Percentiles rank a stretch among this genome's conserved stretches.
Evolutionary conservation across 2,797 vertebrate genomes (phyloP).

Genomic region (Neosilurus hyrtlii): DNA sequence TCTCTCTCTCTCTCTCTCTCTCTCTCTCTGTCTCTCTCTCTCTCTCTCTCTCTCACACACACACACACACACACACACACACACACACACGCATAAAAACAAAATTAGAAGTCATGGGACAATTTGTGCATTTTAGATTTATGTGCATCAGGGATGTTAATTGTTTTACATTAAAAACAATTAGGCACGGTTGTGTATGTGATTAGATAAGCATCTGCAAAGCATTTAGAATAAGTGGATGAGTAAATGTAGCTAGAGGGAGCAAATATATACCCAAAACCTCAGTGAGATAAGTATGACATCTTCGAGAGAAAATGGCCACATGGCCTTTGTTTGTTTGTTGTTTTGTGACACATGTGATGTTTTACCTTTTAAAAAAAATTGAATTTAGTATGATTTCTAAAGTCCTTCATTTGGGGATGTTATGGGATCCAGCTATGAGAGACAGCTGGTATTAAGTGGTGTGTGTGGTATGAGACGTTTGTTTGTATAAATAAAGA

Average conservation of each 20-base stretch:
- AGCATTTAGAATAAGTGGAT: constrained; percentile 18
- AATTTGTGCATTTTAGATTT: constrained; percentile 34
- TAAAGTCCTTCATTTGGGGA: constrained; percentile 17
- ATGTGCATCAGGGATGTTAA: constrained; percentile 39
- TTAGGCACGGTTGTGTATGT: constrained; percentile 31
- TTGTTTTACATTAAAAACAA: constrained; percentile 44
- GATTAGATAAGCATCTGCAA: constrained; percentile 45
- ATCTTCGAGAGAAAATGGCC: background rate
- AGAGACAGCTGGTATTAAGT: constrained; percentile 33
- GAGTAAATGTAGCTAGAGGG: constrained; percentile 28
- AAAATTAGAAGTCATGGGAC: constrained; percentile 24
- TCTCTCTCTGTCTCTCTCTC: background rate
- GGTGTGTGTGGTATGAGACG: constrained; percentile 20
- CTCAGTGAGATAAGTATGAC: background rate
- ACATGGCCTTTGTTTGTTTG: background rate
- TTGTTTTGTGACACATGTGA: background rate
- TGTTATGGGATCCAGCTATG: constrained; percentile 22
- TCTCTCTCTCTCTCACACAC: background rate
- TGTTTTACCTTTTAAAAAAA: background rate
- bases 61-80: background rate
- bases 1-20: background rate
- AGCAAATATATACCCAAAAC: background rate
- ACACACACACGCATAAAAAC: background rate
- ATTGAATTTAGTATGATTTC: too few relatives aligned
- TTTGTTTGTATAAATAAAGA: constrained; percentile 38